phyloP scores from a whole-genome alignment of 2,797 vertebrate species.

The Ambastaia sidthimunki region DNA sequence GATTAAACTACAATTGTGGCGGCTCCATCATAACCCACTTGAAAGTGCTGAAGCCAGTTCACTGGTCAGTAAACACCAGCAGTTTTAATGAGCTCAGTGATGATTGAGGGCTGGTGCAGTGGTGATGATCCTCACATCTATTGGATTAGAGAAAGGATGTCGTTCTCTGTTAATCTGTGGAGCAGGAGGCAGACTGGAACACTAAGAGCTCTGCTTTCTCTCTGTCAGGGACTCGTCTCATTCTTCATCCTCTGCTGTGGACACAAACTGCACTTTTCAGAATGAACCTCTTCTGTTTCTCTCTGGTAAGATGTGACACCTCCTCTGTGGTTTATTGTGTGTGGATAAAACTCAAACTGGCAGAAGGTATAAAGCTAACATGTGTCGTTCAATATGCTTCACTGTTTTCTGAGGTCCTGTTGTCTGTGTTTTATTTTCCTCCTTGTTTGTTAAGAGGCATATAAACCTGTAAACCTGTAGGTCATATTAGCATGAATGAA shows the following conservation, averaged over 20 bases:
- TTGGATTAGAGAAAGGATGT: slow-evolving; percentile 95
- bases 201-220: slow-evolving; percentile 63
- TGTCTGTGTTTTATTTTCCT: background rate
- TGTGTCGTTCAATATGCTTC: slow-evolving; percentile 1
- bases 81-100: slow-evolving; percentile 7
- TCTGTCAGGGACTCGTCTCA: background rate
- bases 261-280: slow-evolving; percentile 25
- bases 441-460: background rate
- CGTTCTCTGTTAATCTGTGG: slow-evolving; percentile 90
- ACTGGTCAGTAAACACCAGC: slow-evolving; percentile 28
- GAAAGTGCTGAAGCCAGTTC: background rate
- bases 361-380: background rate
- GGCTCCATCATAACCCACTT: too few relatives aligned
- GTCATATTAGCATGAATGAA: background rate
- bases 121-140: slow-evolving; percentile 87
- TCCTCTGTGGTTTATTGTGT: slow-evolving; percentile 15
- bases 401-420: background rate
- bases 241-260: slow-evolving; percentile 35
- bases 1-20: too few relatives aligned
- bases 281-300: slow-evolving; percentile 98
- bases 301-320: slow-evolving; percentile 84
- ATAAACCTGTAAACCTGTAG: background rate
- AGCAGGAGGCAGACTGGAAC: slow-evolving; percentile 81
- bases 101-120: slow-evolving; percentile 67
- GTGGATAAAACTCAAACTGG: slow-evolving; percentile 1